A percentile compares a stretch with the other conserved stretches of the same genome.
Conservation (phyloP, 2,888 invertebrate species). For the Camponotus fellah region DNA sequence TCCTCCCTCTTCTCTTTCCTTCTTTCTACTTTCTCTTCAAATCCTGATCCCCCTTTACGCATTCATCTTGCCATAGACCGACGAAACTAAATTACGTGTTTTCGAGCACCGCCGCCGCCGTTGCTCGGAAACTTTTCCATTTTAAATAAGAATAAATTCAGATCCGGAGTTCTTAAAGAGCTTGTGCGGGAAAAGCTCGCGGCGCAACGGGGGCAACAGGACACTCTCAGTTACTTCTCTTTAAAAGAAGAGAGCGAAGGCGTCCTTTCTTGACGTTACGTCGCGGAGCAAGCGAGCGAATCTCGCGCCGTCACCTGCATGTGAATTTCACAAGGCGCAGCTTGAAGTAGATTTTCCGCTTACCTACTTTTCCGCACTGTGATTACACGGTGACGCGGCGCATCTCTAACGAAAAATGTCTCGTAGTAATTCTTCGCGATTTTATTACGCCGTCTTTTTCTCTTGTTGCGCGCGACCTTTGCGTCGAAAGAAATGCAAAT, state of each 20-base stretch:
- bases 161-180: conserved; percentile 72
- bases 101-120: conserved; percentile 65
- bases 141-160: conserved; percentile 83
- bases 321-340: conserved; percentile 66
- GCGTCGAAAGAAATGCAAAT: background rate
- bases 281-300: conserved; percentile 59
- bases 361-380: conserved; percentile 28
- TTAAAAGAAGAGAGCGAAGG: background rate
- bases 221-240: conserved; percentile 49
- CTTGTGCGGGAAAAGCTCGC: conserved; percentile 59
- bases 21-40: conserved; percentile 16
- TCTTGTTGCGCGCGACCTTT: conserved; percentile 1
- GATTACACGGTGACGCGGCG: conserved; percentile 23
- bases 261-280: conserved; percentile 2
- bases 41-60: conserved; percentile 38
- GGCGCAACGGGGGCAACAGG: conserved; percentile 59
- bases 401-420: conserved; percentile 30
- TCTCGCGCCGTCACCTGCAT: conserved; percentile 70
- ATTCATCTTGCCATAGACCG: conserved; percentile 70
- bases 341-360: conserved; percentile 47
- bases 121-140: conserved; percentile 79
- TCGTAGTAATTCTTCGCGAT: background rate
- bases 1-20: conserved; percentile 6
- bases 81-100: conserved; percentile 81
- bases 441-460: conserved; percentile 15